Conservation (phyloP, 2,797 vertebrate species). For the Psittacula derbiana region DNA sequence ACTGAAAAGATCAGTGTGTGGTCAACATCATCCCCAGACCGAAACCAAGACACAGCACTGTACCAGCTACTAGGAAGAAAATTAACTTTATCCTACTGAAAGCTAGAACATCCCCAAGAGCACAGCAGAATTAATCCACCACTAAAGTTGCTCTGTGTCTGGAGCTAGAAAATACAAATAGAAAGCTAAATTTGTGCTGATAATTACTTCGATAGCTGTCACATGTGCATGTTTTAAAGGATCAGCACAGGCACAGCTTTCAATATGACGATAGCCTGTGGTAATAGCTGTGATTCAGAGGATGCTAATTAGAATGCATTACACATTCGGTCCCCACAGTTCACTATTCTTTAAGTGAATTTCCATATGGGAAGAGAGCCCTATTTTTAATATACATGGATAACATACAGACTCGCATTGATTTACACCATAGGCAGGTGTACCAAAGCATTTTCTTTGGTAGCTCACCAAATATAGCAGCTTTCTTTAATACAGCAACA, state of each 20-base stretch:
- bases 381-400: not conserved
- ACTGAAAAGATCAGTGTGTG: not conserved
- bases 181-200: slow-evolving; percentile 28
- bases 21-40: not conserved
- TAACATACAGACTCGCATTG: not conserved
- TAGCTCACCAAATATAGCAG: not conserved
- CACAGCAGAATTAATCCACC: slow-evolving; percentile 13
- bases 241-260: slow-evolving; percentile 19
- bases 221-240: not conserved
- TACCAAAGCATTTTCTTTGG: not conserved
- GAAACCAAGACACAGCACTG: not conserved
- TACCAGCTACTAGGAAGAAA: not conserved
- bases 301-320: slow-evolving; percentile 62
- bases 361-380: slow-evolving; percentile 11
- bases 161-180: slow-evolving; percentile 28
- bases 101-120: not conserved
- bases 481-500: not conserved
- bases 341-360: slow-evolving; percentile 26
- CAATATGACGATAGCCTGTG: slow-evolving; percentile 4
- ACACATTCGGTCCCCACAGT: slow-evolving; percentile 36
- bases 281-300: slow-evolving; percentile 60
- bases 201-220: slow-evolving; percentile 59
- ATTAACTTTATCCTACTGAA: not conserved
- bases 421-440: not conserved
- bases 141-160: not conserved